Evolutionary conservation across 2,797 vertebrate species (phyloP), one percentile per base, ranked within the genome.

Genomic region (Anableps anableps): DNA sequence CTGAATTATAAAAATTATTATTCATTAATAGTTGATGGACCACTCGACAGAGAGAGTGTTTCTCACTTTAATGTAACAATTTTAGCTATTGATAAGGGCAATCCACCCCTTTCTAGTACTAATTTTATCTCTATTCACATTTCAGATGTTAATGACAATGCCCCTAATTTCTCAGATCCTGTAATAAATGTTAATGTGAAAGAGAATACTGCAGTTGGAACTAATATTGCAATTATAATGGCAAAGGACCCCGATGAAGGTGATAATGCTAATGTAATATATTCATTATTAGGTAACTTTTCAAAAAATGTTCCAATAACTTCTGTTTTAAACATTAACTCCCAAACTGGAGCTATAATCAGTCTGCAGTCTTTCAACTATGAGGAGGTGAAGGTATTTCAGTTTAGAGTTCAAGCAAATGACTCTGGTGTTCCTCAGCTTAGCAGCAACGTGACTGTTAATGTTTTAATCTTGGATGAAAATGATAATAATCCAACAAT

Each of bases 131-230:
- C 82, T 6, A 76, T 96, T 45, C 71, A 91, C 0, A 85, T 96
- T 84, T 92, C 94, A 81, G 95, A 96, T 86, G 92, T 95, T 1
- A 96, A 96, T 87, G 96, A 96, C 80, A 96, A 96, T 1, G 79
- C 86, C 0, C 96, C 95, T 0, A 5, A 50, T 0, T 96, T 96
- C 72, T 62, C 85, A 64, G 91, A 94, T 23, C n/a, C 85, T 19
- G 43, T 88, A 0, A 82, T 95, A 11, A 92, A 91, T 75, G 82
- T 93, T 29, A 95, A 94, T 78, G 83, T 96, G 7, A 96, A 87
- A 78, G 96, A 96, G 77, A 96, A 96, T 73, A 95, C 92, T 86
- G 88, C 85, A 45, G 89, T 93, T 0, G 95, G 94, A 38, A 77
- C 77, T n/a, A 86, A 86, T 36, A 88, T 96, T 58, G 90, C 92